Base-by-base conservation (phyloP, 2,797 vertebrate genomes). In the Melanotaenia trifasciata region DNA sequence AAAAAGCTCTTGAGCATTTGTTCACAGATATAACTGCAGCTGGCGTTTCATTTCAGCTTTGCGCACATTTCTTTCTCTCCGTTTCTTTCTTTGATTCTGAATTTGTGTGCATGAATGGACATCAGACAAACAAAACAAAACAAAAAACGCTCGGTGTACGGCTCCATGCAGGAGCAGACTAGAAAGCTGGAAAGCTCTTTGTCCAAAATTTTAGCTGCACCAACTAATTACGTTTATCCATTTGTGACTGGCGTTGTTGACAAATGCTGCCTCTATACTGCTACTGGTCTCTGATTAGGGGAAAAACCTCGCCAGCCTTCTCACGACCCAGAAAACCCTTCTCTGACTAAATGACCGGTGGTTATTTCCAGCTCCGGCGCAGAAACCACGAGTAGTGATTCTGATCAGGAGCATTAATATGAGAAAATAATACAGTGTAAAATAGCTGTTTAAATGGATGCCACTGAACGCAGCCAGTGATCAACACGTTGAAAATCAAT, bases 91-190 rank as follows among this genome's bases (percentile, higher is more conserved):
- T 40, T 73, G 64, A 58, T 8, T 58, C 67, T 61, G 78, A 58
- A 72, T 82, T 79, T 78, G 81, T 85, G 59, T 89, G 86, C 86
- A 87, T 87, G 88, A 88, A 78, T 88, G 86, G 77, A 67, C 87
- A 76, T 68, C 80, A 73, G 81, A 85, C 83, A 76, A 5, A 18
- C 10, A 2, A 9, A 33, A 35, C 5, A 35, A 35, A 35, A 35
- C 5, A 36, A 64, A 5, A 18, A 56, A 33, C 28, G 70, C 58
- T 16, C 47, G 36, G 36, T 70, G 40, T 72, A 54, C n/a, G 54
- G 47, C 58, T 72, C 56, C 68, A 63, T 20, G 63, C 70, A 36
- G 54, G 64, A 63, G 65, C 72, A 43, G 64, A 20, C 75, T 75
- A 81, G 68, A 43, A 16, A 64, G 43, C 67, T 30, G 51, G 40